A percentile compares a stretch with the other conserved stretches of the same genome.
These are phyloP conservation scores for Epistrophe grossulariae DNA, from an alignment of 2,888 invertebrate genomes.

Conservation along the genomic window DNA sequence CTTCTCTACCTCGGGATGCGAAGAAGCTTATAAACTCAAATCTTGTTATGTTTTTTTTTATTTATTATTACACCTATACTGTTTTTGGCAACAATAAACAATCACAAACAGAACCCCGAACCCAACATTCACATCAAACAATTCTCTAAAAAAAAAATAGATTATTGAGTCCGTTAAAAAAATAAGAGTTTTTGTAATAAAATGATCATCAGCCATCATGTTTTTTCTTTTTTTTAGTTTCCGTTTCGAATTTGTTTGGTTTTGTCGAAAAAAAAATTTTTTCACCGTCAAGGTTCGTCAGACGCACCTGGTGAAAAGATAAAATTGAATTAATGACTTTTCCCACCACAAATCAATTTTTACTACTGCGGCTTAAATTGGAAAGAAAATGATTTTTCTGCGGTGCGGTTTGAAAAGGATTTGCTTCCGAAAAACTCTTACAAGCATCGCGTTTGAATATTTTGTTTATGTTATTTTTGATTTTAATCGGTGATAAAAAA, in stretches of 20 bases:
- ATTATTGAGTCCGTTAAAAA: slow-evolving; percentile 15
- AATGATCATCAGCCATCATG: slow-evolving; percentile 35
- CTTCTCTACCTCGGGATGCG: background rate
- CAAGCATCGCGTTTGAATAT: background rate
- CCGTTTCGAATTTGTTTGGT: slow-evolving; percentile 22
- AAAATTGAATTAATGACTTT: slow-evolving; percentile 44
- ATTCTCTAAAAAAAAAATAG: background rate
- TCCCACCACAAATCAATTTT: slow-evolving; percentile 64
- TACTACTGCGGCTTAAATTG: slow-evolving; percentile 36
- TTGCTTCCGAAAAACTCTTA: background rate
- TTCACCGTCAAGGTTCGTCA: background rate
- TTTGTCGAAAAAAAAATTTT: slow-evolving; percentile 12
- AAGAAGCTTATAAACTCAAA: slow-evolving; percentile 41
- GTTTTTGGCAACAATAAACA: slow-evolving; percentile 32
- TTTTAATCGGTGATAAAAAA: background rate
- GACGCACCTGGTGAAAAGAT: slow-evolving; percentile 21
- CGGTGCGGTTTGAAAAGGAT: background rate
- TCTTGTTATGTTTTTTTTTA: slow-evolving; percentile 12
- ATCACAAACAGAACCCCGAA: background rate
- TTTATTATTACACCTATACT: slow-evolving; percentile 35
- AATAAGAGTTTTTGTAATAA: slow-evolving; percentile 36
- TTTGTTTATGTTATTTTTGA: background rate
- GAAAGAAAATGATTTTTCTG: slow-evolving; percentile 25
- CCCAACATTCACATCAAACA: background rate
- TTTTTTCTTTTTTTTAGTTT: slow-evolving; percentile 36